phyloP scores from a whole-genome alignment of 2,888 invertebrate genomes.

The Drosophila meridiana region DNA sequence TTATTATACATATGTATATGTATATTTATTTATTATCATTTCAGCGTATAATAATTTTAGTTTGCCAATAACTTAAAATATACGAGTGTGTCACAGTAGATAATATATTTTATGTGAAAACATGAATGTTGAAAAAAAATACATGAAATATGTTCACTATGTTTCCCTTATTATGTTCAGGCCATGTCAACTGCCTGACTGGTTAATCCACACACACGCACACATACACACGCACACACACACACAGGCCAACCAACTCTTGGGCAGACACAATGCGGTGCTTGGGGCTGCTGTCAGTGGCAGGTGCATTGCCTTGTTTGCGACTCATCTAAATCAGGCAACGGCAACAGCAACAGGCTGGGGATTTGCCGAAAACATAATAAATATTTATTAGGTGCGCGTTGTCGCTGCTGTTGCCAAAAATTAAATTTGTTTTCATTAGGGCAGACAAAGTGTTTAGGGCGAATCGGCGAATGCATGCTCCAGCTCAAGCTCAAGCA shows the following conservation, averaged over 20 bases:
- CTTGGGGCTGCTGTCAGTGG: slow-evolving; percentile 12
- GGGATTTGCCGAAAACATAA: slow-evolving; percentile 47
- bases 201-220: slow-evolving; percentile 13
- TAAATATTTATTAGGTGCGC: slow-evolving; percentile 73
- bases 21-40: not conserved
- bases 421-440: slow-evolving; percentile 78
- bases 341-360: slow-evolving; percentile 4
- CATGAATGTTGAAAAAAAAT: not conserved
- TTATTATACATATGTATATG: not conserved
- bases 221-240: not conserved
- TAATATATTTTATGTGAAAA: not conserved
- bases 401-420: slow-evolving; percentile 38
- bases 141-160: not conserved
- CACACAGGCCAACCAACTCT: not conserved
- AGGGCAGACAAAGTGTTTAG: slow-evolving; percentile 63
- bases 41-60: not conserved
- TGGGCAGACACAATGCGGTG: slow-evolving; percentile 30
- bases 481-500: slow-evolving; percentile 39
- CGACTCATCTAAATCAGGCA: slow-evolving; percentile 29
- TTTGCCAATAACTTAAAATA: not conserved
- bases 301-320: slow-evolving; percentile 30
- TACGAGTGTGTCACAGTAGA: not conserved
- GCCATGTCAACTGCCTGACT: slow-evolving; percentile 9
- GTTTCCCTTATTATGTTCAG: not conserved
- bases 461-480: slow-evolving; percentile 40